These are phyloP conservation scores for Theristicus caerulescens DNA, from an alignment of 2,113 vertebrate genomes.

Conservation along the genomic window DNA sequence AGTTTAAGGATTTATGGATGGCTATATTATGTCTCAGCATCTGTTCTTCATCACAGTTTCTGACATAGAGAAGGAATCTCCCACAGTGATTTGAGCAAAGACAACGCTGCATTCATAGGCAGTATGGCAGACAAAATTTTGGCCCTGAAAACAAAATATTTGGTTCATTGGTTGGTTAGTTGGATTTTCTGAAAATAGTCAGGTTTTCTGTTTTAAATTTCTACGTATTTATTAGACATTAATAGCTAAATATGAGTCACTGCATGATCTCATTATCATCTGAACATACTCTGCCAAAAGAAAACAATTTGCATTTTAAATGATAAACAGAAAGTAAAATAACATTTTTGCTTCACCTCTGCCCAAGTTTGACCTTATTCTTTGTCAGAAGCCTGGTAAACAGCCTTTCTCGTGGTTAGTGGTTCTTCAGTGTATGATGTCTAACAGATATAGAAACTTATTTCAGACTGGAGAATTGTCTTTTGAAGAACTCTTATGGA, in stretches of 20 bases:
- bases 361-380: background rate
- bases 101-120: background rate
- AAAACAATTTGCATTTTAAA: background rate
- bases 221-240: background rate
- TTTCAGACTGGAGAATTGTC: background rate
- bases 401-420: background rate
- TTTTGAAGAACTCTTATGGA: background rate
- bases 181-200: background rate
- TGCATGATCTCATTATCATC: background rate
- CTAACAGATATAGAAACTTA: background rate
- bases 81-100: background rate
- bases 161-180: background rate
- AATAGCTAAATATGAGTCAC: background rate
- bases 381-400: background rate
- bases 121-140: background rate
- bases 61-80: background rate
- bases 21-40: constrained; percentile 9
- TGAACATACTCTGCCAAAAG: background rate
- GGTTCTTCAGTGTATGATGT: background rate
- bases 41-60: constrained; percentile 35
- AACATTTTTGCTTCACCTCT: background rate
- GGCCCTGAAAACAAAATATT: background rate
- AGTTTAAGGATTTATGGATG: constrained; percentile 16
- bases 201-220: background rate
- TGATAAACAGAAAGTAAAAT: background rate